phyloP scores from a whole-genome alignment of 2,113 vertebrate genomes.

The Leucopsar rothschildi region DNA sequence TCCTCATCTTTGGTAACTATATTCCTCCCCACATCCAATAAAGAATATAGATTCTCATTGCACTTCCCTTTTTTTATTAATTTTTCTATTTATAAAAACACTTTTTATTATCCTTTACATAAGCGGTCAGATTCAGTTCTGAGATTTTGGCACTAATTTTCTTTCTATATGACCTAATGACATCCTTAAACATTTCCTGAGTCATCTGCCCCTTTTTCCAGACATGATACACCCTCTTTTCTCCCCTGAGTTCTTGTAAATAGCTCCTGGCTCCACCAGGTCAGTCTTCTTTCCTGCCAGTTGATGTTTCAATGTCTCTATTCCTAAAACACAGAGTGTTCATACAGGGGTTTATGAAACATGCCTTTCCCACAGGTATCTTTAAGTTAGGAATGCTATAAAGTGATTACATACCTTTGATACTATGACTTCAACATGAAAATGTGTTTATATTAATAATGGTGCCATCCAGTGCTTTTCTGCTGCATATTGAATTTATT shows the following conservation, averaged over 20 bases:
- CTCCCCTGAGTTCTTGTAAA: not conserved
- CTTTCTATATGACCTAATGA: not conserved
- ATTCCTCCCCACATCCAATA: not conserved
- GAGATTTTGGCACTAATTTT: not conserved
- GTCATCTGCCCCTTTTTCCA: not conserved
- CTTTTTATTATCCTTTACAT: not conserved
- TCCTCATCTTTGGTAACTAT: not conserved
- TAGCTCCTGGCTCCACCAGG: not conserved
- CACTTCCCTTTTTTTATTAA: not conserved
- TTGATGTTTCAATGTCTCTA: not conserved
- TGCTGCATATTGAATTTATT: not conserved
- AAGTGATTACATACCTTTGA: not conserved
- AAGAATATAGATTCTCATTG: not conserved
- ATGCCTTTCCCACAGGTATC: not conserved
- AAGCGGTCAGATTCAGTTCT: not conserved
- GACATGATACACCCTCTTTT: not conserved
- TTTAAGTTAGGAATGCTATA: not conserved
- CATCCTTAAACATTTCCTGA: not conserved
- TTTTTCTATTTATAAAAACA: not conserved
- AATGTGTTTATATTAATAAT: not conserved
- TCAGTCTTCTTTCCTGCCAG: not conserved
- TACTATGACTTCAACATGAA: not conserved
- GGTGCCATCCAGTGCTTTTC: not conserved
- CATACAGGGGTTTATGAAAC: not conserved
- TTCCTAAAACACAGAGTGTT: not conserved